Evolutionary conservation across 2,888 invertebrate species (phyloP).

Genomic region (Heliconius ethilla): DNA sequence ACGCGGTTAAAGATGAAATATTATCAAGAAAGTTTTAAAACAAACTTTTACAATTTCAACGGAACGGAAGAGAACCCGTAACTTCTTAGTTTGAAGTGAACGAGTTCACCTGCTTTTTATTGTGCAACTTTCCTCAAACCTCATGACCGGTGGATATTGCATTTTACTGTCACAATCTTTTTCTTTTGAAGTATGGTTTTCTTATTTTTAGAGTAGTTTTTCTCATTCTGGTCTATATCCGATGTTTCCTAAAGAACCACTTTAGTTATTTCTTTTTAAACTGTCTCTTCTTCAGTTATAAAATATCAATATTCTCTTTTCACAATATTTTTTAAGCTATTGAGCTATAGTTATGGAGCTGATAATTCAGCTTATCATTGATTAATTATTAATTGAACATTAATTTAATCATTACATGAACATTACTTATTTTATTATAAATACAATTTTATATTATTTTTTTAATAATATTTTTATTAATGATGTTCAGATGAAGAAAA

Average conservation of each 20-base stretch:
- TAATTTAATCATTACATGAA: slow-evolving; percentile 10
- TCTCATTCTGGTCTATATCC: background rate
- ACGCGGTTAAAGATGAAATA: slow-evolving; percentile 34
- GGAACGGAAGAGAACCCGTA: slow-evolving; percentile 43
- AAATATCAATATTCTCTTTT: background rate
- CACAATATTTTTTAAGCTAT: background rate
- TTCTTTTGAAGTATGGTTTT: slow-evolving; percentile 15
- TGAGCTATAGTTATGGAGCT: background rate
- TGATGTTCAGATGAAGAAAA: slow-evolving; percentile 9
- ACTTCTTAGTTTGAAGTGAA: slow-evolving; percentile 44
- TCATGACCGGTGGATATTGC: slow-evolving; percentile 42
- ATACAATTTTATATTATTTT: slow-evolving; percentile 5
- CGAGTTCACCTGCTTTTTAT: slow-evolving; percentile 48
- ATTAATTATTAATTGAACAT: slow-evolving; percentile 14
- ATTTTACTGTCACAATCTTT: slow-evolving; percentile 37
- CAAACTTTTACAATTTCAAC: slow-evolving; percentile 48
- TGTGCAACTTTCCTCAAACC: slow-evolving; percentile 45
- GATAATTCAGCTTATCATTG: background rate
- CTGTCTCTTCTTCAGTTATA: background rate
- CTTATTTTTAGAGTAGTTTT: slow-evolving; percentile 30
- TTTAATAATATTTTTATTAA: background rate
- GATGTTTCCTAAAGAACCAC: slow-evolving; percentile 3
- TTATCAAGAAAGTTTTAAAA: slow-evolving; percentile 42
- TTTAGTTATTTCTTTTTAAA: slow-evolving; percentile 11
- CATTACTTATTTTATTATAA: slow-evolving; percentile 8